phyloP scores from a whole-genome alignment of 2,113 vertebrate genomes.

The Anhinga anhinga region DNA sequence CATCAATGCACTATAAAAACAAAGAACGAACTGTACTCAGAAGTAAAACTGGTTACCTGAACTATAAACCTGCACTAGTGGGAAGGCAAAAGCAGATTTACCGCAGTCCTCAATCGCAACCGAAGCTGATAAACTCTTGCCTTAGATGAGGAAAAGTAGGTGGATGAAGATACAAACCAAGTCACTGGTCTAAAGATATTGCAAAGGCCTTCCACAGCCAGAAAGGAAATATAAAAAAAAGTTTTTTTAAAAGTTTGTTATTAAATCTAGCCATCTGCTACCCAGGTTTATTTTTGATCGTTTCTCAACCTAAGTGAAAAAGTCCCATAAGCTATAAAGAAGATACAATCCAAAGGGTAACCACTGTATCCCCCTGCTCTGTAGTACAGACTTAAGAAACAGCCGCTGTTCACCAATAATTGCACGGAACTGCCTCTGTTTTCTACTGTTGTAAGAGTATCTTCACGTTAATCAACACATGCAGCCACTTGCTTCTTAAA shows the following conservation, averaged over 20 bases:
- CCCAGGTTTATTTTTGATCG: not conserved
- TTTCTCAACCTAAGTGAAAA: not conserved
- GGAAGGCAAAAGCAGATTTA: not conserved
- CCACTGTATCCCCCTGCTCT: not conserved
- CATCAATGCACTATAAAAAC: not conserved
- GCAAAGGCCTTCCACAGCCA: not conserved
- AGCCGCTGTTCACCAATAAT: not conserved
- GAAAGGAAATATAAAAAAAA: not conserved
- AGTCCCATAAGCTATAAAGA: not conserved
- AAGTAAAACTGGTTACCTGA: not conserved
- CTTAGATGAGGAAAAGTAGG: not conserved
- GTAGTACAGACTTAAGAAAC: rapidly evolving
- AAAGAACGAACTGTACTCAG: not conserved
- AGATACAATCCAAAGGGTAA: not conserved
- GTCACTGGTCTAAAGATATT: not conserved
- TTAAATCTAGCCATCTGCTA: not conserved
- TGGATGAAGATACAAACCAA: not conserved
- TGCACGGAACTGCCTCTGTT: not conserved
- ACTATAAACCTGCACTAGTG: not conserved
- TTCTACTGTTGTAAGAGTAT: not conserved
- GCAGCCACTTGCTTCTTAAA: not conserved
- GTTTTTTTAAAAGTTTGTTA: not conserved
- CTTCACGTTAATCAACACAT: not conserved
- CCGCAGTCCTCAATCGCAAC: not conserved
- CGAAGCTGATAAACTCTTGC: not conserved